Percentiles rank a stretch among this genome's conserved stretches.
These are phyloP conservation scores for Stenotaenia linearis DNA, from an alignment of 2,888 invertebrate species.

Conservation along the genomic window DNA sequence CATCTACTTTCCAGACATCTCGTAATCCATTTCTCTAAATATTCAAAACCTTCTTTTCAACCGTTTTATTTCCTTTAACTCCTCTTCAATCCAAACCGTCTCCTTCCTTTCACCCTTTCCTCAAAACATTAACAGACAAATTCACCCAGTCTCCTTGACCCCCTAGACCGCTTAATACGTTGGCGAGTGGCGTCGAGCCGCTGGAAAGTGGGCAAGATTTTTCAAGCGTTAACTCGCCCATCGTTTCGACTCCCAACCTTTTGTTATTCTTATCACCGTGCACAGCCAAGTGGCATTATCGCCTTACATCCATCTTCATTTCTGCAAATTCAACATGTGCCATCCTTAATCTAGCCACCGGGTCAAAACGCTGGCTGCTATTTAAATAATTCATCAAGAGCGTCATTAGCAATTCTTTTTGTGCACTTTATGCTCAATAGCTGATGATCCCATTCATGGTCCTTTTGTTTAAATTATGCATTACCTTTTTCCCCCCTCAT, in stretches of 20 bases:
- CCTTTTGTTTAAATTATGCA: background rate
- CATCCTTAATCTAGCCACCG: background rate
- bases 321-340: background rate
- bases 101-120: too few species aligned
- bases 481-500: background rate
- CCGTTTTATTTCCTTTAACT: too few species aligned
- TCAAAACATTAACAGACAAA: too few species aligned
- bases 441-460: background rate
- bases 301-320: background rate
- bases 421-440: background rate
- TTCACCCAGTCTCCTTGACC: too few species aligned
- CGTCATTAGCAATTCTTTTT: background rate
- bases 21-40: too few species aligned
- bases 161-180: too few species aligned
- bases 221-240: background rate
- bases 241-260: background rate
- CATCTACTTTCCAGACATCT: too few species aligned
- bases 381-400: conserved; percentile 1
- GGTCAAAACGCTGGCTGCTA: background rate
- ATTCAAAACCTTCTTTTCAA: too few species aligned
- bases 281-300: background rate
- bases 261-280: background rate
- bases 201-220: background rate
- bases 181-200: too few species aligned
- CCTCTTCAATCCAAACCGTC: too few species aligned